Evolutionary conservation across 2,888 invertebrate genomes (phyloP).

Genomic region (Caradrina clavipalpis): DNA sequence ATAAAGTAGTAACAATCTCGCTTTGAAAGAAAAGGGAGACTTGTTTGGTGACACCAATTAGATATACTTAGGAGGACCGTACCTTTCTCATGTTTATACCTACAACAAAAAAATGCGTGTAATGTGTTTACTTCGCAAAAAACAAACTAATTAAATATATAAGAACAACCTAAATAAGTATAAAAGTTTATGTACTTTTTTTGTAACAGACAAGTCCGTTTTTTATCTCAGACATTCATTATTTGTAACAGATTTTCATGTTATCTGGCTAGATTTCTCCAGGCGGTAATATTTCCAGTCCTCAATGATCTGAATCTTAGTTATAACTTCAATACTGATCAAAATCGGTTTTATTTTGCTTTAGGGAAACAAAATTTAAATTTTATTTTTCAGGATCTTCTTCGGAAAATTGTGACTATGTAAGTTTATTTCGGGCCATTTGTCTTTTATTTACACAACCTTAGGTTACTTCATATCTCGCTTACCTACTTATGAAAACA

Average conservation of each 20-base stretch:
- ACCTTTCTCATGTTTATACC: not conserved
- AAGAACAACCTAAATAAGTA: no score
- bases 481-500: no score
- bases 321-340: slow-evolving; percentile 41
- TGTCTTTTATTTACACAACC: no score
- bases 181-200: no score
- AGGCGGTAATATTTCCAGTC: slow-evolving; percentile 46
- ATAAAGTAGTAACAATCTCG: not conserved
- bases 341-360: slow-evolving; percentile 38
- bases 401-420: not conserved
- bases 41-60: slow-evolving; percentile 4
- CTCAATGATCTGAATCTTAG: slow-evolving; percentile 46
- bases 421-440: no score
- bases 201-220: not conserved
- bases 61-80: not conserved
- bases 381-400: slow-evolving; percentile 1
- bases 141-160: no score
- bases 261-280: slow-evolving; percentile 34
- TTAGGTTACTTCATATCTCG: no score
- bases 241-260: slow-evolving; percentile 36
- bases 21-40: slow-evolving; percentile 19
- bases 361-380: slow-evolving; percentile 42
- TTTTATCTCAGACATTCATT: slow-evolving; percentile 17
- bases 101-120: no score
- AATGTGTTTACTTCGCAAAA: no score